Evolutionary conservation across 1,140 invertebrate species (phyloP), one percentile per base, ranked within the genome.

Genomic region (Carposina sasakii): DNA sequence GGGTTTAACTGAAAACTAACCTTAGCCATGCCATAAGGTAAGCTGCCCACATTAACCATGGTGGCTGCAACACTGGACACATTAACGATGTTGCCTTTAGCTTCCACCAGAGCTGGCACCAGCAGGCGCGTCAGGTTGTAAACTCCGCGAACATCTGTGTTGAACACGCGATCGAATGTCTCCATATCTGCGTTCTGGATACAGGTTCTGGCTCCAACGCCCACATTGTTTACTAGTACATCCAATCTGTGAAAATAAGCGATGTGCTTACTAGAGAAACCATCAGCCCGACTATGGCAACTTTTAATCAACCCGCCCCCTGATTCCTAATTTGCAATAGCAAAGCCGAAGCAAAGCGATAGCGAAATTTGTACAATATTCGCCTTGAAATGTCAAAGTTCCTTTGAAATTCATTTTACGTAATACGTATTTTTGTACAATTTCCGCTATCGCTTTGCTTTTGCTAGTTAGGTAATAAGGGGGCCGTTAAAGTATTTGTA

Each of bases 181-280:
- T 90, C 89, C 57, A 96, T 70, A 31, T 86, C 89, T 1, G 92
- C 93, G 48, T 87, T 91, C 78, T 96, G 93, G 62, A 96, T 93
- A 16, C 76, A 85, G 28, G 94, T 95, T 51, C 63, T 44, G 89
- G 88, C 45, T 90, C 87, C 55, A 50, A 90, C 88, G n/a, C 92
- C 92, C 44, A 91, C 92, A 85, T 89, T 90, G 65, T 93, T 93
- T 2, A 93, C 78, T 13, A 90, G 63, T 46, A 90, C 78, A 68
- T 90, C 88, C 16, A 90, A 54, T 60, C 49, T 50, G 12, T 12
- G 24, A 26, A 12, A n/a, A n/a, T n/a, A n/a, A n/a, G n/a, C n/a
- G n/a, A n/a, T n/a, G n/a, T n/a, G n/a, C n/a, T n/a, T n/a, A n/a
- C n/a, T n/a, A n/a, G n/a, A n/a, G n/a, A n/a, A n/a, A n/a, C n/a